Evolutionary conservation across 2,888 invertebrate genomes (phyloP).

Genomic region (Thalpophila matura): DNA sequence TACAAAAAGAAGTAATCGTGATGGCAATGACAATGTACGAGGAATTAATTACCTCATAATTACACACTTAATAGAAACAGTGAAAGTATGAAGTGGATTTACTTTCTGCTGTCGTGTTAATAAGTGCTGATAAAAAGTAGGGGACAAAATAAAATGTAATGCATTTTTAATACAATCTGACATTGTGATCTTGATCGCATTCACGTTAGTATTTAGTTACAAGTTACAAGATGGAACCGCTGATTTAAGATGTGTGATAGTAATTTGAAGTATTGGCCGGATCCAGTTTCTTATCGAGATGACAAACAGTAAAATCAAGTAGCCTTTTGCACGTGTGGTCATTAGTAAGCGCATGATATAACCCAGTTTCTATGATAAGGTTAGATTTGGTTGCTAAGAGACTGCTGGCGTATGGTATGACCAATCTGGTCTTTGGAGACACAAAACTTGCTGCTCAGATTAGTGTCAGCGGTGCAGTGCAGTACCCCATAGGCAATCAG

Average conservation of each 20-base stretch:
- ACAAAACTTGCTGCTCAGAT: neutral
- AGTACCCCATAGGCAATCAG: too few relatives aligned
- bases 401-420: neutral
- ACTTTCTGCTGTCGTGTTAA: conserved; percentile 22
- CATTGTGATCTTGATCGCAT: conserved; percentile 49
- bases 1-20: conserved; percentile 10
- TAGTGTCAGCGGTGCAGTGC: too few relatives aligned
- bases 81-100: conserved; percentile 61
- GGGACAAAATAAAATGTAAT: conserved; percentile 17
- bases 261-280: neutral
- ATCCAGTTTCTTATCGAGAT: neutral
- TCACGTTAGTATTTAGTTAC: conserved; percentile 29
- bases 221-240: conserved; percentile 1
- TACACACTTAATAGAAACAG: conserved; percentile 37
- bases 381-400: neutral
- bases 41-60: conserved; percentile 42
- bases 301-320: neutral
- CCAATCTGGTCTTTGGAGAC: neutral
- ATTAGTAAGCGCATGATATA: neutral
- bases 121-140: conserved; percentile 18
- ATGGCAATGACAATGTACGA: conserved; percentile 38
- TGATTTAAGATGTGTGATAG: conserved; percentile 7
- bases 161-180: conserved; percentile 29
- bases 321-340: conserved; percentile 7
- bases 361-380: neutral